Base-by-base conservation (phyloP, 2,797 vertebrate species). In the Lagothrix lagotricha region DNA sequence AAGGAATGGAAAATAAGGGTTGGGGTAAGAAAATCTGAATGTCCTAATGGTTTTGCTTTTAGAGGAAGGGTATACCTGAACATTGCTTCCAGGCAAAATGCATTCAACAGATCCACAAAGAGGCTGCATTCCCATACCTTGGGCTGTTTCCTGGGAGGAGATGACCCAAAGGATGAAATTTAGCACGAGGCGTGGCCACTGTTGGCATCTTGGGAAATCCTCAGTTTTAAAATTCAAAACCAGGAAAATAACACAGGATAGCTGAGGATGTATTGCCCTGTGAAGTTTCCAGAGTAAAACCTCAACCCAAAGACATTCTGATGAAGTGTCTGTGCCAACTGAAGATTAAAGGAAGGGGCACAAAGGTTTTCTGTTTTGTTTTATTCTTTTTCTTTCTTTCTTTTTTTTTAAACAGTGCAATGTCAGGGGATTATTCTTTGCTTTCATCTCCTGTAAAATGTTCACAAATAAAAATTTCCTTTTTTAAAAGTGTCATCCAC, bases 331-430 rank as follows among this genome's bases (percentile, higher is more conserved):
- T 44, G 39, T 75, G 72, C 41, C 72, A 14, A 44, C 5, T 13
- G 7, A 75, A 75, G 24, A 75, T 28, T 44, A 26, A 57, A 41
- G 50, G 24, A 58, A 82, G 36, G 10, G 7, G 13, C 50, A 81
- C 2, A 9, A 36, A 33, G 12, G 3, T 28, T 58, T 58, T 28
- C 24, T 58, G 26, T 48, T 48, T 48, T 46, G 46, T 46, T 46
- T 48, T 14, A 48, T 48, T 46, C 4, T 12, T 28, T 58, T 58
- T 58, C 1, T 64, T 30, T 61, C 5, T 61, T 41, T 41, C 41
- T 41, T 41, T 5, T 61, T 2, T 17, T 19, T 54, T 13, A 1
- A 30, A 30, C 17, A 28, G 3, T 6, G 6, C 1, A 30, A 1
- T 2, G 10, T 33, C 17, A 11, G 30, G 67, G 4, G 14, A 9